Evolutionary conservation across 2,113 vertebrate genomes (phyloP), one percentile per base, ranked within the genome.

Genomic region (Pagrus major): DNA sequence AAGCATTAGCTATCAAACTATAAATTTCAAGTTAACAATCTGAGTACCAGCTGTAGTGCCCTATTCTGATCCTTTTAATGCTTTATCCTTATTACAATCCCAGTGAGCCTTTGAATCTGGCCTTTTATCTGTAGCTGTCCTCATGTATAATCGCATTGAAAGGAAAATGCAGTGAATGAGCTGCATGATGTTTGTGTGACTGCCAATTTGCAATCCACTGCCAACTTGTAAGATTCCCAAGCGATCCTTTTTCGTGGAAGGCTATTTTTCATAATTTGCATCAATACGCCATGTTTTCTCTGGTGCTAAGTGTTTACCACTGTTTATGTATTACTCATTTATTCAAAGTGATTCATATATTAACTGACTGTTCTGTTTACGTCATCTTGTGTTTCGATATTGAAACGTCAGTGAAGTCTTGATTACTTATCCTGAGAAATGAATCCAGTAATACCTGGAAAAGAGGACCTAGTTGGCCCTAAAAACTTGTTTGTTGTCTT

Each of bases 401-500:
- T 21, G 8, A 15, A 9, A 41, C 33, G 12, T 25, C 21, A 16
- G 14, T 11, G 46, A 37, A 39, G 29, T 81, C 27, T 61, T 76
- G 21, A 56, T 79, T 67, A 49, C 23, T 27, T 61, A 31, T 54
- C 33, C 12, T 54, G 16, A 59, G 54, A 52, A 64, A n/a, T 21
- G 15, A 72, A 55, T 25, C 51, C 4, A 77, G 6, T 73, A 42
- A 61, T 61, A 33, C 64, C 8, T 58, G 21, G 44, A 42, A 35
- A 49, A 72, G 67, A 64, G 41, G 42, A 66, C 31, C 64, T 76
- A 85, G 83, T 82, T 86, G 85, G 89, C 84, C 54, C 89, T 83
- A 84, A 78, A 76, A 80, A 82, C 65, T 54, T n/a, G 21, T 35
- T 52, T 70, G 10, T 88, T 86, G 78, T 90, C 60, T 80, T 83